Conservation (phyloP, 2,888 invertebrate species). For the Dyspetes luteomarginatus region DNA sequence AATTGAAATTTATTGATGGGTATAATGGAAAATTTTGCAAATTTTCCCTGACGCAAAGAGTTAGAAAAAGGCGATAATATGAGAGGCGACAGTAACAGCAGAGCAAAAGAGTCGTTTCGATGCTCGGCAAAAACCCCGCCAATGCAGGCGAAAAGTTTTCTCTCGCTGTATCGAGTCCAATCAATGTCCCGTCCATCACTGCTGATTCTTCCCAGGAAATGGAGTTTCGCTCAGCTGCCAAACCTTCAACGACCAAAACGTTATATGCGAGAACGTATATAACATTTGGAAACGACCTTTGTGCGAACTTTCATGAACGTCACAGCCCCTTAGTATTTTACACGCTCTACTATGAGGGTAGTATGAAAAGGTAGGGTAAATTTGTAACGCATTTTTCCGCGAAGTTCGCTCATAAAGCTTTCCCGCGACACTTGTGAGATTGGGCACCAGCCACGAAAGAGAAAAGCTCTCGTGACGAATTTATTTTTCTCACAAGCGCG, state of each 20-base stretch:
- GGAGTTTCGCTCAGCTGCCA: slow-evolving; percentile 55
- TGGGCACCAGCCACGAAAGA: too few relatives aligned
- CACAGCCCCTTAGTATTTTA: slow-evolving; percentile 9
- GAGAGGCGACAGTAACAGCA: slow-evolving; percentile 35
- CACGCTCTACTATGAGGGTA: too few relatives aligned
- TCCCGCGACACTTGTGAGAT: too few relatives aligned
- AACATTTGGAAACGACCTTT: slow-evolving; percentile 13
- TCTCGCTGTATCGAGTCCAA: slow-evolving; percentile 57
- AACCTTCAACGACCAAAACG: slow-evolving; percentile 18
- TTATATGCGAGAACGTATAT: slow-evolving; percentile 6
- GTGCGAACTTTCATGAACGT: slow-evolving; percentile 24
- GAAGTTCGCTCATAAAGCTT: too few relatives aligned
- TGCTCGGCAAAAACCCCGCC: slow-evolving; percentile 34
- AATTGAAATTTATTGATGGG: too few relatives aligned
- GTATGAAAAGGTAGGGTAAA: too few relatives aligned
- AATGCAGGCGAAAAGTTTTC: slow-evolving; percentile 53
- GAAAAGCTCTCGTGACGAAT: too few relatives aligned
- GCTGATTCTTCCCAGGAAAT: slow-evolving; percentile 61
- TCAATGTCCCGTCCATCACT: slow-evolving; percentile 64
- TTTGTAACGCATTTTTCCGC: too few relatives aligned
- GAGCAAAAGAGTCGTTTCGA: slow-evolving; percentile 29
- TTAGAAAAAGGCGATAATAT: slow-evolving; percentile 7
- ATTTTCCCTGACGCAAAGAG: background rate
- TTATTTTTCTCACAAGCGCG: too few relatives aligned
- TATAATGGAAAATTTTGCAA: background rate